Evolutionary conservation across 2,888 invertebrate species (phyloP), one percentile per base, ranked within the genome.

Genomic region (Eristalis tenax): DNA sequence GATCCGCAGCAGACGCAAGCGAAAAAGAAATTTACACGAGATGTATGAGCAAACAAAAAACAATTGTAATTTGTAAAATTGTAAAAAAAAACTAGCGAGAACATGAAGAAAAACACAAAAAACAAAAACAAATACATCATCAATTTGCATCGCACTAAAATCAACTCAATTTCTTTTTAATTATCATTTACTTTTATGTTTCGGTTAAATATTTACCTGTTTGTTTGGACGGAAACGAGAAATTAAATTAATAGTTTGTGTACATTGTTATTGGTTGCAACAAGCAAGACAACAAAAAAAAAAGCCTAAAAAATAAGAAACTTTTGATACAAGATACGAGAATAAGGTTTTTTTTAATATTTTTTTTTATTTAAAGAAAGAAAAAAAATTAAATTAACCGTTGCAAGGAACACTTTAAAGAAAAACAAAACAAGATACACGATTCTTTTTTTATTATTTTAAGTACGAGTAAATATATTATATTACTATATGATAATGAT

Each of bases 231-330:
- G 78, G 75, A 65, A 74, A 40, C 23, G 75, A 84, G 70, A 73
- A 69, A 80, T 40, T 40, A 61, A 73, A 65, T 66, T 64, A 26
- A 64, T 80, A 87, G 73, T 87, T 83, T 75, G 83, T 87, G 87
- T 87, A 87, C 87, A 87, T 87, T 87, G 87, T 87, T 87, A 87
- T 83, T 80, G 75, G 76, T 83, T 79, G 79, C 83, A 87, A 83
- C 66, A 83, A 70, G 59, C 23, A 50, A 50, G 43, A 26, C n/a
- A 22, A 23, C 50, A 68, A 68, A 8, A 15, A 43, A 50, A 13
- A 13, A 43, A 50, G 4, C 18, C 15, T 70, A 66, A 79, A 68
- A 74, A 61, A 74, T 43, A 81, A 50, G 61, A 68, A 68, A 79
- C 56, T 70, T 83, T 86, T 86, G 77, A 85, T 85, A 85, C 81